phyloP scores from a whole-genome alignment of 2,797 vertebrate genomes.

The Ptychobarbus kaznakovi region DNA sequence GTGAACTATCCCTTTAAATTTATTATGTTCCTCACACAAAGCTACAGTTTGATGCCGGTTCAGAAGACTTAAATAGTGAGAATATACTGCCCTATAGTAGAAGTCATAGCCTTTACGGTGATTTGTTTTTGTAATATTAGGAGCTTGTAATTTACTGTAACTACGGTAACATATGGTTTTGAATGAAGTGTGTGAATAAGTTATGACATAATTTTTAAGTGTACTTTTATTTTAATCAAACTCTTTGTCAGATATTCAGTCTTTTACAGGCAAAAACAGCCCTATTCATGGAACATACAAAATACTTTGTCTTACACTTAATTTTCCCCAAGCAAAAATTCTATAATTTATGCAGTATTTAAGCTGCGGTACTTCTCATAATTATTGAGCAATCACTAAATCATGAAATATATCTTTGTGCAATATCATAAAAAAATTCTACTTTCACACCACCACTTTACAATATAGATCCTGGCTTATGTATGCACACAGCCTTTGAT shows the following conservation, averaged over 20 bases:
- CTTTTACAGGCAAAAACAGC: not conserved
- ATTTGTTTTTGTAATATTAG: not conserved
- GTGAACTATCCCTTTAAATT: not conserved
- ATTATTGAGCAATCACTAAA: not conserved
- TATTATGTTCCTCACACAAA: not conserved
- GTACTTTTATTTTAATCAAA: not conserved
- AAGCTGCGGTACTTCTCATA: slow-evolving; percentile 13
- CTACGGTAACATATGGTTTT: not conserved
- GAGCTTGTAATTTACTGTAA: not conserved
- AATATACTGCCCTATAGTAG: not conserved
- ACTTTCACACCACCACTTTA: not conserved
- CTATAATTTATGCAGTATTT: slow-evolving; percentile 18
- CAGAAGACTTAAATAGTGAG: not conserved
- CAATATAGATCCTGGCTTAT: not conserved
- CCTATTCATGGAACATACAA: not conserved
- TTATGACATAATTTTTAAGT: not conserved
- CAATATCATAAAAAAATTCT: not conserved
- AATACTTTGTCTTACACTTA: not conserved
- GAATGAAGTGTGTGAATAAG: not conserved
- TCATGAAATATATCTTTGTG: not conserved
- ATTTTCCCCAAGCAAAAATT: slow-evolving; percentile 27
- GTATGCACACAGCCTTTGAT: not conserved
- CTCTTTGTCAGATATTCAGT: not conserved
- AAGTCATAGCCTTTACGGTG: not conserved
- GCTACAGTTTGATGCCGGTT: not conserved